Conservation (phyloP, 1,140 invertebrate genomes). For the Ladona fulva region DNA sequence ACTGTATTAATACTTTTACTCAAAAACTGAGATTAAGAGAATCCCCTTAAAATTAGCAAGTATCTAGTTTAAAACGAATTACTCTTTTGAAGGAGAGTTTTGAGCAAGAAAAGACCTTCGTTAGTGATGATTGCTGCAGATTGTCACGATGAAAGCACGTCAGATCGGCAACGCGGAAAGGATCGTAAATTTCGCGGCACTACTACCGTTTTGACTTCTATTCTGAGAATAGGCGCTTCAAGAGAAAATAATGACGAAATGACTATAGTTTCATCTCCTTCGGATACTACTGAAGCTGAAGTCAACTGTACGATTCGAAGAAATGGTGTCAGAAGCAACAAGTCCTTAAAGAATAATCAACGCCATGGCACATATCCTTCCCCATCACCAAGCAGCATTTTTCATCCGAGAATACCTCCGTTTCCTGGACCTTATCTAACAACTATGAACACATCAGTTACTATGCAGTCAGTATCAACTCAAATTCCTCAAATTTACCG, state of each 20-base stretch:
- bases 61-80: too few relatives aligned
- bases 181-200: background rate
- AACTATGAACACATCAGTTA: background rate
- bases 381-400: background rate
- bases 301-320: background rate
- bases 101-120: too few relatives aligned
- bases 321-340: background rate
- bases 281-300: background rate
- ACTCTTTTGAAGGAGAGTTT: too few relatives aligned
- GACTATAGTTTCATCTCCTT: background rate
- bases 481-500: background rate
- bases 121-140: too few relatives aligned
- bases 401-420: background rate
- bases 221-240: background rate
- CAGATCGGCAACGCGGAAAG: background rate
- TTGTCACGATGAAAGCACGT: background rate
- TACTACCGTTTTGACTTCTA: background rate
- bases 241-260: background rate
- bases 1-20: too few relatives aligned
- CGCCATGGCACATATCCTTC: background rate
- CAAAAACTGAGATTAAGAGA: too few relatives aligned
- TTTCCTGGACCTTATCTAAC: background rate
- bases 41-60: too few relatives aligned
- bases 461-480: background rate
- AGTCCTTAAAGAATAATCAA: background rate